Conservation (phyloP, 2,797 vertebrate species). For the Poecilia velifera region DNA sequence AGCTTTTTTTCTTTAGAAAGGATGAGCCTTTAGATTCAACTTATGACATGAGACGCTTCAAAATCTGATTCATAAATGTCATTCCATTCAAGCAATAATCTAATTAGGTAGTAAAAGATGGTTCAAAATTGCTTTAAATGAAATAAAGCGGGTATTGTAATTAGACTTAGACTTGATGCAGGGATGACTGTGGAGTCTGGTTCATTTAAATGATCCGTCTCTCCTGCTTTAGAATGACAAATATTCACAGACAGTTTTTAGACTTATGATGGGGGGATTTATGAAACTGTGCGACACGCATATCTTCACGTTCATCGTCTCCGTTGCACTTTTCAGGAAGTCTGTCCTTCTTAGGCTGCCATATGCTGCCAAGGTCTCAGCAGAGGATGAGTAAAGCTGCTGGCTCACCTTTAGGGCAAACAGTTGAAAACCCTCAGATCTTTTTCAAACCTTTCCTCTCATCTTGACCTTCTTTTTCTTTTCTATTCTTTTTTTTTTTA, state of each 20-base stretch:
- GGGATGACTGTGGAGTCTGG: slow-evolving; percentile 52
- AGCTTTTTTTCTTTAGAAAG: not conserved
- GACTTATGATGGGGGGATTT: slow-evolving; percentile 56
- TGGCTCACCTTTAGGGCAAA: slow-evolving; percentile 35
- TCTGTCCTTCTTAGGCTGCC: not conserved
- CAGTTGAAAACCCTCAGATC: slow-evolving; percentile 41
- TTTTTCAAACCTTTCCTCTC: slow-evolving; percentile 43
- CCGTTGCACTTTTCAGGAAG: slow-evolving; percentile 22
- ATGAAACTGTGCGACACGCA: slow-evolving; percentile 47
- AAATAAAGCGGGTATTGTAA: not conserved
- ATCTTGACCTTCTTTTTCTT: slow-evolving; percentile 7
- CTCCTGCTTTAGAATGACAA: slow-evolving; percentile 28
- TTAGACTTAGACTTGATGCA: slow-evolving; percentile 33
- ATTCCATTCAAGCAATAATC: not conserved
- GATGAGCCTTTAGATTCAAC: not conserved
- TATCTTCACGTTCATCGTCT: slow-evolving; percentile 55
- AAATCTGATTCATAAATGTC: not conserved
- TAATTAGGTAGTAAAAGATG: slow-evolving; percentile 1
- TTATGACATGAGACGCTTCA: not conserved
- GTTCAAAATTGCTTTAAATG: slow-evolving; percentile 44
- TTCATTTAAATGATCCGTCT: slow-evolving; percentile 65
- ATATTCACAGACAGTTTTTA: not conserved
- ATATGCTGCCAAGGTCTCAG: slow-evolving; percentile 8
- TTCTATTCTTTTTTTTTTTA: not conserved
- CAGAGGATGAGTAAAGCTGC: slow-evolving; percentile 4